A percentile compares a stretch with the other conserved stretches of the same genome.
Conservation (phyloP, 2,797 vertebrate species). For the Sebastes jordani region DNA sequence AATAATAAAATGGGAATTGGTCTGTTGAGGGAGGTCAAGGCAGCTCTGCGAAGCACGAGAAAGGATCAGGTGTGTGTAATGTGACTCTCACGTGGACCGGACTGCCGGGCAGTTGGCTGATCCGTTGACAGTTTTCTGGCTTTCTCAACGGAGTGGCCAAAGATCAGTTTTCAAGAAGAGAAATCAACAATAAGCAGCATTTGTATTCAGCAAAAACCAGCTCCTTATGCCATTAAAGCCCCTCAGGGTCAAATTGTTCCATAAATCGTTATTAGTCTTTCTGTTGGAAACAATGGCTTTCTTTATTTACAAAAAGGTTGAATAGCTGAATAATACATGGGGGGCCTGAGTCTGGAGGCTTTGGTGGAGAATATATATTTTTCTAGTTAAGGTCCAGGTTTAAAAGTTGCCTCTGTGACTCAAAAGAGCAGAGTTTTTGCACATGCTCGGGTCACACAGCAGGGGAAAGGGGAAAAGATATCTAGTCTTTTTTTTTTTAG, state of each 20-base stretch:
- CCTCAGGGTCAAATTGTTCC: slow-evolving; percentile 26
- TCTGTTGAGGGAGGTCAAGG: background rate
- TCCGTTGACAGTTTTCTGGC: slow-evolving; percentile 17
- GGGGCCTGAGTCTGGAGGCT: slow-evolving; percentile 68
- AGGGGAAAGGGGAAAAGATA: slow-evolving; percentile 1
- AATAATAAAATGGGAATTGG: background rate
- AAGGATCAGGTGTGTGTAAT: slow-evolving; percentile 42
- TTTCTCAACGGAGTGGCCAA: background rate
- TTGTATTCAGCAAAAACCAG: background rate
- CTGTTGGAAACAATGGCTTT: slow-evolving; percentile 77
- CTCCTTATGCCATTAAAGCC: slow-evolving; percentile 18
- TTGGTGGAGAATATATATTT: slow-evolving; percentile 66
- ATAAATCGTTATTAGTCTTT: slow-evolving; percentile 77
- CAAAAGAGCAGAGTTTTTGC: slow-evolving; percentile 61
- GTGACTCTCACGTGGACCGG: slow-evolving; percentile 44
- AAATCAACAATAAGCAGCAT: slow-evolving; percentile 6
- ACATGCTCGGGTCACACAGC: slow-evolving; percentile 73
- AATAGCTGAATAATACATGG: slow-evolving; percentile 70
- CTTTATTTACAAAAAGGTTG: slow-evolving; percentile 79
- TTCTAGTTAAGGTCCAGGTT: slow-evolving; percentile 71
- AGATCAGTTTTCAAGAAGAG: slow-evolving; percentile 5
- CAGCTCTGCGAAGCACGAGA: slow-evolving; percentile 26
- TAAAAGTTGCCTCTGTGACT: slow-evolving; percentile 53
- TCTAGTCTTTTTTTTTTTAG: slow-evolving; percentile 71
- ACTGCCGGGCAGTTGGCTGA: background rate